Base-by-base conservation (phyloP, 2,888 invertebrate species). In the Leucozona laternaria region DNA sequence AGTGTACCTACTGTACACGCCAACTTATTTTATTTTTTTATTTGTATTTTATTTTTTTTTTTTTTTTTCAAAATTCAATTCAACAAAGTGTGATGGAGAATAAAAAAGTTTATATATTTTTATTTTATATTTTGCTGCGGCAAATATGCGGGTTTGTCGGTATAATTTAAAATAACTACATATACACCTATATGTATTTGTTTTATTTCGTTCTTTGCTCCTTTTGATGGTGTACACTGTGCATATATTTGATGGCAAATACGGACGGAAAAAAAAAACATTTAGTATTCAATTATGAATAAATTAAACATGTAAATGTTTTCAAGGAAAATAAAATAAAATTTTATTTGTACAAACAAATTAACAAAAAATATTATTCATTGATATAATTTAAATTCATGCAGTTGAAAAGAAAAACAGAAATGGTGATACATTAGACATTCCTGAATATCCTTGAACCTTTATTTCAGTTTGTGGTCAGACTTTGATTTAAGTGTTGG, bases 281-380 rank as follows among this genome's bases (percentile, higher is more conserved):
- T 34, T 34, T 31, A 57, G 17, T 57, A 57, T 57, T 57, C 57
- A 57, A 17, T 57, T 31, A 57, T 57, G 34, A 31, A 34, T 57
- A 57, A 57, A 31, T 34, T 53, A 17, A 57, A 55, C 28, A 55
- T 55, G 28, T 28, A 55, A 55, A 17, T 37, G 17, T 34, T 57
- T 57, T 57, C 4, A 34, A 31, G 6, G 57, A 10, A 34, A 34
- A 17, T 17, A 17, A 57, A 31, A 57, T 2, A 57, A 34, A 17
- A 34, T 4, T 10, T 57, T 34, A 13, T 34, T 17, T 34, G 10
- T 20, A 3, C 11, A 48, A 7, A 11, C 10, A 17, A 55, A 55
- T 17, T 34, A n/a, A 31, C 4, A 28, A 37, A 11, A 37, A 31
- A 8, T 4, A 17, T 34, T 57, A 28, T 31, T 34, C 17, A 31